These are phyloP conservation scores for Melitaea athalia DNA, from an alignment of 2,888 invertebrate genomes.

Conservation along the genomic window DNA sequence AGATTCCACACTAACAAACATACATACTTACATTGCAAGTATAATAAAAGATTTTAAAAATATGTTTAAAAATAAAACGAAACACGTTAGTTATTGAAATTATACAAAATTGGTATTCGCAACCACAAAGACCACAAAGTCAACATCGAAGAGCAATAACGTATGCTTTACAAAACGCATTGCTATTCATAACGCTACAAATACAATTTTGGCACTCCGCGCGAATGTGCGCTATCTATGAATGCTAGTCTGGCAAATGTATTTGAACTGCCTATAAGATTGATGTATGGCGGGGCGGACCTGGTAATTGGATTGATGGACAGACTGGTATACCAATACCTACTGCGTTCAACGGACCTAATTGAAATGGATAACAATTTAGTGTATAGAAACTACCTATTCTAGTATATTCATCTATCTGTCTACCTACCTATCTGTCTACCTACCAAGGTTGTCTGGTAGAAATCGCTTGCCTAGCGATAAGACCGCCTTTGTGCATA, in stretches of 20 bases:
- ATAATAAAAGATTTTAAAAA: too few species aligned
- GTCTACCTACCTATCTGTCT: too few species aligned
- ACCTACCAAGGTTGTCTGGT: too few species aligned
- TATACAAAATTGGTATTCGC: background rate
- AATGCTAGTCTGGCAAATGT: slow-evolving; percentile 31
- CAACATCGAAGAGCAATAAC: slow-evolving; percentile 16
- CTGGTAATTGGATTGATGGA: slow-evolving; percentile 55
- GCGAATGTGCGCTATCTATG: slow-evolving; percentile 30
- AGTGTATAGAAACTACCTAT: background rate
- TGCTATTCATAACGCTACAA: slow-evolving; percentile 27
- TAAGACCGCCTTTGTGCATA: too few species aligned
- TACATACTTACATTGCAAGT: too few species aligned
- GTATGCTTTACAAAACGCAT: slow-evolving; percentile 27
- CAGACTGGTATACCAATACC: slow-evolving; percentile 60
- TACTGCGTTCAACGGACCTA: slow-evolving; percentile 21
- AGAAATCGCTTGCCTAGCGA: too few species aligned
- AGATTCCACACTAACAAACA: too few species aligned
- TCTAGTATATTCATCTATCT: background rate
- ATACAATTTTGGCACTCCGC: slow-evolving; percentile 28
- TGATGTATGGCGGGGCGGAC: slow-evolving; percentile 56
- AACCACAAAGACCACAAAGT: slow-evolving; percentile 2
- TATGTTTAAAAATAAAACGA: too few species aligned
- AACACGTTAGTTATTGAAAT: background rate
- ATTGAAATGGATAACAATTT: slow-evolving; percentile 20
- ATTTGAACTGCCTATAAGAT: slow-evolving; percentile 52